Percentiles rank a stretch among this genome's conserved stretches.
Conservation (phyloP, 2,113 vertebrate species). For the Varanus komodoensis region DNA sequence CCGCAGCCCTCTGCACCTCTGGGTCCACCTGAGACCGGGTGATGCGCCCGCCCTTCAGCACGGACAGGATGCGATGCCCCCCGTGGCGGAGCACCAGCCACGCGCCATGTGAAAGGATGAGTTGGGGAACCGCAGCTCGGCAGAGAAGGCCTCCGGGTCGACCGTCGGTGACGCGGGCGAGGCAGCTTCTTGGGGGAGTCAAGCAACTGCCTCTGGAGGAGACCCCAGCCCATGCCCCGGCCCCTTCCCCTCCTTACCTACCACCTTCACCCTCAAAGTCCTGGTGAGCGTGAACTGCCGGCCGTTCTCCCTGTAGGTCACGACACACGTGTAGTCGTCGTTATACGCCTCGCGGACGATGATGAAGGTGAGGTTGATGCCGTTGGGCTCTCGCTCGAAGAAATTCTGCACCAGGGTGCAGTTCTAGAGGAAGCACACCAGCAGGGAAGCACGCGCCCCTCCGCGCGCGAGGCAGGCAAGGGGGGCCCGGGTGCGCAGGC, state of each 20-base stretch:
- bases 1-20: no score
- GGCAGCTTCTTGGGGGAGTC: no score
- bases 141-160: no score
- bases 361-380: constrained; percentile 72
- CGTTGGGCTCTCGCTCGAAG: constrained; percentile 57
- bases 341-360: constrained; percentile 60
- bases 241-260: constrained; percentile 80
- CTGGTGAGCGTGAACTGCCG: constrained; percentile 81
- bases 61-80: no score
- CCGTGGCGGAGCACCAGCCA: no score
- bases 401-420: constrained; percentile 63
- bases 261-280: constrained; percentile 82
- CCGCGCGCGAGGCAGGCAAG: neutral
- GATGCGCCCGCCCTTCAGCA: no score
- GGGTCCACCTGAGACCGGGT: no score
- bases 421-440: constrained; percentile 61
- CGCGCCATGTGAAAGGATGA: no score
- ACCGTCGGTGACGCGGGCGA: no score
- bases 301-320: constrained; percentile 81
- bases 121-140: no score
- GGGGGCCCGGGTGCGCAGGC: no score
- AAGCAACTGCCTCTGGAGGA: no score
- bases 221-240: neutral
- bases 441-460: constrained; percentile 12
- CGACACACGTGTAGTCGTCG: constrained; percentile 87